Percentiles rank a stretch among this genome's conserved stretches.
Conservation (phyloP, 2,797 vertebrate genomes). For the Sebastes steindachneri region DNA sequence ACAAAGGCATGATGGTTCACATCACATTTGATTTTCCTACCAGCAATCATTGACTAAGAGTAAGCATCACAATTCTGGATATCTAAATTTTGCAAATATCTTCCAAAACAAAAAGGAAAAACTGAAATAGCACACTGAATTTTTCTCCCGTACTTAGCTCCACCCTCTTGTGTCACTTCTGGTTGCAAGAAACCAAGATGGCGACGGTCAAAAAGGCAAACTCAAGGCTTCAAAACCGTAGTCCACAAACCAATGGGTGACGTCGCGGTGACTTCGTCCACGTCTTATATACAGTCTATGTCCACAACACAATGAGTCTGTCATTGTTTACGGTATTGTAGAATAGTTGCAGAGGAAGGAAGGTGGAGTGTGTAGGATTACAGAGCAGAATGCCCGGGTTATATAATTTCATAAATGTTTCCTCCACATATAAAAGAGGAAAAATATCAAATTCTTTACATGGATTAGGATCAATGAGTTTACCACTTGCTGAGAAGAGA, state of each 20-base stretch:
- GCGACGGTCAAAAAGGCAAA: rapidly evolving
- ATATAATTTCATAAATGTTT: neutral
- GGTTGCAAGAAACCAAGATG: too few relatives aligned
- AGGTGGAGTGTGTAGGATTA: neutral
- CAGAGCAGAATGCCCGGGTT: neutral
- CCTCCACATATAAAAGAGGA: neutral
- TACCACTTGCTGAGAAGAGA: neutral
- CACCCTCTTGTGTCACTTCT: too few relatives aligned
- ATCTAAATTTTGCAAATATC: neutral
- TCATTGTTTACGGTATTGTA: neutral
- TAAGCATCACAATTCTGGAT: neutral
- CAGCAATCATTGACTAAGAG: too few relatives aligned
- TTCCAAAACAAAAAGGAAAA: conserved; percentile 8
- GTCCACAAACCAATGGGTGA: too few relatives aligned
- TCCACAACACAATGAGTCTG: neutral
- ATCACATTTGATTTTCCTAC: too few relatives aligned
- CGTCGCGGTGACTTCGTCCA: too few relatives aligned
- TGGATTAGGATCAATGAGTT: neutral
- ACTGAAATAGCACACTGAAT: neutral
- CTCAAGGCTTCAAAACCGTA: too few relatives aligned
- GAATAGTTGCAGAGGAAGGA: neutral
- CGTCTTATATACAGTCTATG: neutral
- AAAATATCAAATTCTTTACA: neutral
- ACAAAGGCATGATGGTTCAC: too few relatives aligned
- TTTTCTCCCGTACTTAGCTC: neutral